Base-by-base conservation (phyloP, 2,797 vertebrate genomes). In the Menidia menidia region DNA sequence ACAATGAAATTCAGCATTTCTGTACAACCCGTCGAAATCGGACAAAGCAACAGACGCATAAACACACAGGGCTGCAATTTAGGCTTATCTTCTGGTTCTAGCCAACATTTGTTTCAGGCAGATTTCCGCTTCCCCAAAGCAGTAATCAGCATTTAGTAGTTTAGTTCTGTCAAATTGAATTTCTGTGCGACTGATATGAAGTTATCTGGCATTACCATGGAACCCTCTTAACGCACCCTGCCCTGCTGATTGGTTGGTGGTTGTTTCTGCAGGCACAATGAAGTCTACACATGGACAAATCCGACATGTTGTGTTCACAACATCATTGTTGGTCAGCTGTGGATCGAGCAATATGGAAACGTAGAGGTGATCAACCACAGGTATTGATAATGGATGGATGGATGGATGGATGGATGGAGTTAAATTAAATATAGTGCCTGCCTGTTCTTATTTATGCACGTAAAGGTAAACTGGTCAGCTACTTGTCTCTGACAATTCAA, bases 251-350 rank as follows among this genome's bases (percentile, higher is more conserved):
- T 3, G 3, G n/a, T 70, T 45, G 1, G 6, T 39, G 7, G 7
- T 39, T 73, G 10, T 6, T 6, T n/a, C 41, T 81, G 0, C 66
- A 99, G 97, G 75, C 90, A 96, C 84, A 96, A 92, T 0, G 98
- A 99, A 91, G 95, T 96, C 4, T 99, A 99, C 74, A 99, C 97
- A 0, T 99, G 98, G 98, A 97, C 96, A 75, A 99, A 99, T 70
- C 98, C 98, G 16, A 99, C 96, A 0, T 99, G 98, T 84, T 99
- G 98, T 55, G 96, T 99, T 57, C 98, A 99, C 86, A 99, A 99
- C 85, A 98, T 99, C 73, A 99, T 99, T 0, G 96, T 99, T 72
- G 98, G 98, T 16, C 98, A 98, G 83, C 96, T 99, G 76, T 99
- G 97, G 98, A 98, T 99, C 12, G 98, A 99, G 84, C 98, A 99